A percentile compares a stretch with the other conserved stretches of the same genome.
These are phyloP conservation scores for Nyctibius grandis DNA, from an alignment of 2,797 vertebrate species.

Conservation along the genomic window DNA sequence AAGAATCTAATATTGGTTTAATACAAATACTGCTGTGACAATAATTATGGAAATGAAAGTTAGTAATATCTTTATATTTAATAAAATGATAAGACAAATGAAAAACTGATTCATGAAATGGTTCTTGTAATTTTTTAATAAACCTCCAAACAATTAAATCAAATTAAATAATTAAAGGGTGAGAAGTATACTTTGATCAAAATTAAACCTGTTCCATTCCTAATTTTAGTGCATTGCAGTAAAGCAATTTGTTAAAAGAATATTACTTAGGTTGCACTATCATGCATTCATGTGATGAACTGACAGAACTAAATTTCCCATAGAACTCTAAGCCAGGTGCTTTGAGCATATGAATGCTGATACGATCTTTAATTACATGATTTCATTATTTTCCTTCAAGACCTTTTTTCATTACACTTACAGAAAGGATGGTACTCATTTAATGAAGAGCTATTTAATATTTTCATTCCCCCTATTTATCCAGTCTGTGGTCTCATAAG, in stretches of 20 bases:
- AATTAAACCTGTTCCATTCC: neutral
- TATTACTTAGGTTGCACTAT: neutral
- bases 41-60: neutral
- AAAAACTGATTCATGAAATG: neutral
- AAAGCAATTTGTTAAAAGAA: neutral
- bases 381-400: conserved; percentile 13
- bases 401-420: neutral
- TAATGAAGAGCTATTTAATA: neutral
- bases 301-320: neutral
- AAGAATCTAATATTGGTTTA: neutral
- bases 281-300: neutral
- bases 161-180: neutral
- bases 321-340: neutral
- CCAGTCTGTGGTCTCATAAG: neutral
- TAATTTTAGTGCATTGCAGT: neutral
- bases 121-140: neutral
- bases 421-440: neutral
- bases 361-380: conserved; percentile 34
- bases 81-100: neutral
- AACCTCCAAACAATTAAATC: neutral
- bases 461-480: neutral
- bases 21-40: neutral
- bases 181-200: neutral
- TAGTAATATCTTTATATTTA: neutral
- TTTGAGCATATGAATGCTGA: neutral